Conservation (phyloP, 1,140 invertebrate genomes). For the Apis florea region DNA sequence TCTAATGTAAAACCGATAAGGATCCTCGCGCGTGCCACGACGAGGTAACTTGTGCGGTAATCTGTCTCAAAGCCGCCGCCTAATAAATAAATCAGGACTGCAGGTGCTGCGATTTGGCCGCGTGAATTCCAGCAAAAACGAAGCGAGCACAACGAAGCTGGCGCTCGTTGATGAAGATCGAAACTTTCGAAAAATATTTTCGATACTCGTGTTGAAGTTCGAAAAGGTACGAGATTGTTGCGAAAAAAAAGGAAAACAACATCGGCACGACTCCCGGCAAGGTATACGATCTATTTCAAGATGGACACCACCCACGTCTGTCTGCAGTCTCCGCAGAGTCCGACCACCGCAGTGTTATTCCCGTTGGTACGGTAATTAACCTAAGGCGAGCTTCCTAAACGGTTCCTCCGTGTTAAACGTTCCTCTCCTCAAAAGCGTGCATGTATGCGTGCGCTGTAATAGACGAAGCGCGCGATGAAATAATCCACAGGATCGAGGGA, state of each 20-base stretch:
- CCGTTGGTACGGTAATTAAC: conserved; percentile 33
- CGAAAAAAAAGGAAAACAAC: not conserved
- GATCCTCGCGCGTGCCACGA: conserved; percentile 44
- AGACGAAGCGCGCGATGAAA: conserved; percentile 3
- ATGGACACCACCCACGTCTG: conserved; percentile 48
- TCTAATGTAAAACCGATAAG: conserved; percentile 30
- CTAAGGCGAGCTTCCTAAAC: not conserved
- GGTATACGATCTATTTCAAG: conserved; percentile 44
- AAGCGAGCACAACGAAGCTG: conserved; percentile 8
- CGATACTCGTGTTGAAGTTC: not conserved
- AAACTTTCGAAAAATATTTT: not conserved
- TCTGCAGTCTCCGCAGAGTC: conserved; percentile 51
- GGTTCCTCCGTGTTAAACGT: not conserved
- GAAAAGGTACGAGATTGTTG: too few species aligned
- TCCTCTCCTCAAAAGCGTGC: too few species aligned
- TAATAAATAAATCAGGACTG: conserved; percentile 20
- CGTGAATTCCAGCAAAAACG: conserved; percentile 5
- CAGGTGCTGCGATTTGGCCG: not conserved
- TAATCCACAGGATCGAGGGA: not conserved
- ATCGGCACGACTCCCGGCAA: conserved; percentile 10
- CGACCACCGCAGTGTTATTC: conserved; percentile 52
- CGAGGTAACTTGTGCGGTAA: conserved; percentile 44
- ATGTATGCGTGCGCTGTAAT: not conserved
- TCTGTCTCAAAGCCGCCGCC: conserved; percentile 58
- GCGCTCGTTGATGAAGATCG: not conserved